Base-by-base conservation (phyloP, 2,888 invertebrate genomes). In the Rhorus exstirpatorius region DNA sequence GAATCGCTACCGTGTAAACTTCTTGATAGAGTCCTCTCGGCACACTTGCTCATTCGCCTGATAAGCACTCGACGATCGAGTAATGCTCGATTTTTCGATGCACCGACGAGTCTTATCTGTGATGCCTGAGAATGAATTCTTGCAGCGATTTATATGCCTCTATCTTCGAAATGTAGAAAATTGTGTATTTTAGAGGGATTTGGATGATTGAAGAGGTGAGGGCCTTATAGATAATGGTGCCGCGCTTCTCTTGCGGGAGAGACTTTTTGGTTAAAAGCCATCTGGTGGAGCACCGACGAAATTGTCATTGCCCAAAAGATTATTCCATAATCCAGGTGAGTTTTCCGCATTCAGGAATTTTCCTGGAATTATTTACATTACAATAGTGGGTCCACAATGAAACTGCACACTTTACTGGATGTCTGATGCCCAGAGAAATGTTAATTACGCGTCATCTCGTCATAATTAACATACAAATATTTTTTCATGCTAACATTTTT, bases 41-140 rank as follows among this genome's bases (percentile, higher is more conserved):
- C 74, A 61, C 44, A 79, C 74, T 79, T 75, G 68, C 60, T 75
- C 79, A 74, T 24, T 55, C 35, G 19, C 24, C 24, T 61, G 41
- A 68, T 41, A 51, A 74, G 61, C 44, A 26, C 68, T 46, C 53
- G 14, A 17, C 21, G 19, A 61, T 74, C 61, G 24, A n/a, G 58
- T 8, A 44, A 51, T 53, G 8, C 67, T 51, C 21, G 46, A 35
- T 58, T 58, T 41, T 67, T 19, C 35, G n/a, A 67, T 26, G 3
- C 24, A 38, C 3, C 10, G n/a, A 35, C 19, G 19, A 38, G 38
- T 38, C 31, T 35, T 10, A 19, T 17, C 31, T 19, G 41, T 17
- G 31, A 58, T 58, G n/a, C 21, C 10, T 17, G 24, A 12, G 21
- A 35, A 60, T 61, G 31, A 61, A 41, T 44, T 44, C 12, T 3